Base-by-base conservation (phyloP, 2,113 vertebrate genomes). In the Trichechus manatus region DNA sequence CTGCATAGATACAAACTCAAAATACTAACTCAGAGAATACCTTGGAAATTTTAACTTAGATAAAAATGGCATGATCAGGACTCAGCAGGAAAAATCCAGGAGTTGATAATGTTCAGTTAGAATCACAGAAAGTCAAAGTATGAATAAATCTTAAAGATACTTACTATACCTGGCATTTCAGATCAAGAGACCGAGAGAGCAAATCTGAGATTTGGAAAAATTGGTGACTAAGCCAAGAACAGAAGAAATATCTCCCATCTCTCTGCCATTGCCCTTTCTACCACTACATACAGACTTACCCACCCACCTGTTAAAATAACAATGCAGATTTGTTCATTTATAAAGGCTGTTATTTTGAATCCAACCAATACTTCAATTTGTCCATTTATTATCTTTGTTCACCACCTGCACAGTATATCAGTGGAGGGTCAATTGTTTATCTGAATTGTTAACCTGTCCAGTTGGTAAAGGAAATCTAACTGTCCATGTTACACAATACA, bases 331-430 rank as follows among this genome's bases (percentile, higher is more conserved):
- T n/a, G 9, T 14, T 74, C 56, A 86, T 59, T 66, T 50, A 4
- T 93, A 83, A 93, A 47, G 61, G n/a, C 6, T 94, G 7, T 70
- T 39, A 50, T 29, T 89, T 90, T 89, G 2, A 93, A 89, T 85
- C 68, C 36, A 83, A 97, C 0, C 15, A 64, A 95, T 83, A 4
- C 10, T 90, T 94, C 39, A 84, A 25, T 59, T 29, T 68, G 15
- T 89, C 11, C 42, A 81, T 36, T 72, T 53, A 27, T 27, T 87
- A 56, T 50, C 68, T 96, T 91, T 83, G 66, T 42, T 50, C 22
- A 91, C 22, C 22, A 50, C 25, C 0, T 86, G 9, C 10, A 79
- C 47, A 82, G 27, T 42, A 50, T 44, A 33, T 72, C 50, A 70
- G 47, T 56, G 15, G 19, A 53, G 8, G n/a, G 42, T 33, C 47